Evolutionary conservation across 2,113 vertebrate species (phyloP).

Genomic region (Anhinga anhinga): DNA sequence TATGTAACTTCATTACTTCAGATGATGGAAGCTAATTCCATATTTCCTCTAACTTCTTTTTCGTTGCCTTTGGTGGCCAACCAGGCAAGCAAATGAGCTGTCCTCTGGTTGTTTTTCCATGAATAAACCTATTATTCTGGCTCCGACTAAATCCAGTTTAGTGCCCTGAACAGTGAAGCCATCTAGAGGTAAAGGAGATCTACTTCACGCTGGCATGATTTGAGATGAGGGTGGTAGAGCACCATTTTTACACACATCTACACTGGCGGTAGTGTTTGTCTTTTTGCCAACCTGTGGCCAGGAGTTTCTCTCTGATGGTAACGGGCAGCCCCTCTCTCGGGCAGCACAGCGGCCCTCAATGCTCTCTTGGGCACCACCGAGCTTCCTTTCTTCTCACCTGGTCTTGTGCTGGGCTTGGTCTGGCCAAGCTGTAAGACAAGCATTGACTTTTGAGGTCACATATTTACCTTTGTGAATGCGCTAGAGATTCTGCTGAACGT

Average conservation of each 20-base stretch:
- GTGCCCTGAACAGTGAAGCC: background rate
- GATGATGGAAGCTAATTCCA: background rate
- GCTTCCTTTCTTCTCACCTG: background rate
- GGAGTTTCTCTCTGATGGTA: background rate
- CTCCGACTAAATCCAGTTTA: background rate
- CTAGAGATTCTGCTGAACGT: background rate
- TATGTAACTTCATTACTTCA: rapidly evolving
- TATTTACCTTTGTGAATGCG: rapidly evolving
- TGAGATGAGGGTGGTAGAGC: background rate
- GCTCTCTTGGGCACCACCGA: background rate
- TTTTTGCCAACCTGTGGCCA: background rate
- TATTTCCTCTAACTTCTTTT: background rate
- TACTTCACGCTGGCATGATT: rapidly evolving
- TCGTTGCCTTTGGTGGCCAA: background rate
- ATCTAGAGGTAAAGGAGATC: background rate
- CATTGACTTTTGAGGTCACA: background rate
- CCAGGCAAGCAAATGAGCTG: background rate
- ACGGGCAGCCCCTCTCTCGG: background rate
- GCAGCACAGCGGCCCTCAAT: background rate
- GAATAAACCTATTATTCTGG: background rate
- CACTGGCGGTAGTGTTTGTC: rapidly evolving
- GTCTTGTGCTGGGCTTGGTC: background rate
- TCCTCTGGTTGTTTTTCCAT: background rate
- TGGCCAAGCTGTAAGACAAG: background rate
- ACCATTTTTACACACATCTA: background rate